Evolutionary conservation across 64 coral and sea anemone species (phyloP).

Genomic region (Montipora efflorescens): DNA sequence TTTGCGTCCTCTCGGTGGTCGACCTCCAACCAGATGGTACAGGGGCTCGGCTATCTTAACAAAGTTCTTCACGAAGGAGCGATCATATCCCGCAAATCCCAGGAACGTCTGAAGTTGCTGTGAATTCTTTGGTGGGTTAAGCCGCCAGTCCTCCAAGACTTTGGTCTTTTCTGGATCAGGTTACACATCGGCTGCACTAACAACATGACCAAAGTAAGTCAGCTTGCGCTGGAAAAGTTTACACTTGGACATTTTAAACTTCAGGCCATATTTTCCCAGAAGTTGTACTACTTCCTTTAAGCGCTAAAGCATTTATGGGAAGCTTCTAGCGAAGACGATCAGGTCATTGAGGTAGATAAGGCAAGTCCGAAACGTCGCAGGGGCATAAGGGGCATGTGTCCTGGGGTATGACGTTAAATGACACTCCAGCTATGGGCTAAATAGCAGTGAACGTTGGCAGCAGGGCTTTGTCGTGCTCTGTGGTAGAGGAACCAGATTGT

Average conservation of each 20-base stretch:
- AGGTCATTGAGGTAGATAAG: slow-evolving; percentile 44
- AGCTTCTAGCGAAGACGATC: slow-evolving; percentile 37
- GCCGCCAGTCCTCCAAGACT: slow-evolving; percentile 16
- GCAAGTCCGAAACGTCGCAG: slow-evolving; percentile 19
- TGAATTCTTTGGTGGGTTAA: neutral
- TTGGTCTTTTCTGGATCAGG: slow-evolving; percentile 44
- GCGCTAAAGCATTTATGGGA: slow-evolving; percentile 23
- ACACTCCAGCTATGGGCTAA: too few relatives aligned
- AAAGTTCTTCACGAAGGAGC: slow-evolving; percentile 19
- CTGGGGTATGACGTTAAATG: too few relatives aligned
- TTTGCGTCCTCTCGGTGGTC: neutral
- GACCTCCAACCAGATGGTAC: neutral
- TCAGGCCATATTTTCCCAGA: slow-evolving; percentile 36
- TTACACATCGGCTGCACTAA: slow-evolving; percentile 17
- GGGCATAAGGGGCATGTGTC: neutral
- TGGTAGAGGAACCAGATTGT: too few relatives aligned
- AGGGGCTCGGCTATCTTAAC: slow-evolving; percentile 18
- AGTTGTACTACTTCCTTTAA: slow-evolving; percentile 26
- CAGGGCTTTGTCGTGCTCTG: too few relatives aligned
- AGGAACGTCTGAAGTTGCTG: slow-evolving; percentile 34
- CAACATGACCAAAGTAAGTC: slow-evolving; percentile 61
- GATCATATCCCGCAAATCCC: slow-evolving; percentile 33
- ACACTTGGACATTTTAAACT: slow-evolving; percentile 54
- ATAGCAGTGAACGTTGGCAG: too few relatives aligned
- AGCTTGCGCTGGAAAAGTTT: slow-evolving; percentile 21